Base-by-base conservation (phyloP, 2,113 vertebrate species). In the Panthera leo region DNA sequence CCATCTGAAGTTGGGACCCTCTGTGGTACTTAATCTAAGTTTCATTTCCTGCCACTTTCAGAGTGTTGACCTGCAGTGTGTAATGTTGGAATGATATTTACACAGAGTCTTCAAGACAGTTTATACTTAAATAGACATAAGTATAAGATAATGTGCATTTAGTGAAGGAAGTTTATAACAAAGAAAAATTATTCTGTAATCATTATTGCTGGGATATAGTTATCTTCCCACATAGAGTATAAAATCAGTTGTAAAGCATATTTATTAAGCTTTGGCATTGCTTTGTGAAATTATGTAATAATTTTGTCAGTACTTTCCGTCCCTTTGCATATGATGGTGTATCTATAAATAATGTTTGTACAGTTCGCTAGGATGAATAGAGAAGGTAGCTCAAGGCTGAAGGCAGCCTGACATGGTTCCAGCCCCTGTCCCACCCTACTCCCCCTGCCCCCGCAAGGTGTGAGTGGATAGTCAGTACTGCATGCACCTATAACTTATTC, bases 61-160 rank as follows among this genome's bases (percentile, higher is more conserved):
- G 25, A 76, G 18, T 79, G 6, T 85, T 85, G 9, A 92, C 36
- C 58, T 84, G 31, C 29, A 73, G 9, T 39, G 1, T 61, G 14
- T 89, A 73, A 55, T 85, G 36, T 95, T 96, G 70, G 9, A 67
- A 82, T 88, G 23, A 70, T 79, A 58, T 67, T 91, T 96, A 34
- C 67, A 34, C 80, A 16, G 78, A 63, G 14, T 14, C 34, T 91
- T 97, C 5, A 82, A 53, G 90, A 83, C 31, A 88, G 23, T 16
- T 55, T 9, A 13, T 92, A 36, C 68, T 82, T 94, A 76, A 25
- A 78, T 92, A 42, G 79, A 89, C 68, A 76, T 36, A 36, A 36
- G 55, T 63, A 83, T 39, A 87, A 93, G 55, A n/a, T 14, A 19
- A 8, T n/a, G 92, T 96, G 42, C 27, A 53, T 82, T 76, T 91